Percentiles rank a stretch among this genome's conserved stretches.
phyloP scores from a whole-genome alignment of 2,113 vertebrate species.

The Nerophis ophidion region DNA sequence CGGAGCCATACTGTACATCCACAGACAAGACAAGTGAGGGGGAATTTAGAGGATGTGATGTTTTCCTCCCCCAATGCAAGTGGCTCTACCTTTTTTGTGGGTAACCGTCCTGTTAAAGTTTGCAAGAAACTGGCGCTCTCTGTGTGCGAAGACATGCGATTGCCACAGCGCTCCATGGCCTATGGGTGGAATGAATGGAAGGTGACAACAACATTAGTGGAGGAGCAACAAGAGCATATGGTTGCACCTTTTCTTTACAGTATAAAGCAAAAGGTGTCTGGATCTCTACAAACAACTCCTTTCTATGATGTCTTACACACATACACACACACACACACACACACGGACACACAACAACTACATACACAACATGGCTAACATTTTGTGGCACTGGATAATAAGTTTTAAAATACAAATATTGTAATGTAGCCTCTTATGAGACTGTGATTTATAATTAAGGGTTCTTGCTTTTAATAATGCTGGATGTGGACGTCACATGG shows the following conservation, averaged over 20 bases:
- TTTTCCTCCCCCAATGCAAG: constrained; percentile 63
- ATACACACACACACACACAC: constrained; percentile 22
- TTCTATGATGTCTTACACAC: constrained; percentile 23
- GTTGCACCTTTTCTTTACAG: constrained; percentile 45
- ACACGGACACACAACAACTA: constrained; percentile 41
- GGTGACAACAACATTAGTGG: constrained; percentile 90
- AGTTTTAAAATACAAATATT: background rate
- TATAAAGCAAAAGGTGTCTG: constrained; percentile 41
- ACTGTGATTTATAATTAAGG: no score
- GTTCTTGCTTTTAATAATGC: no score
- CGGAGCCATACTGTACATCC: constrained; percentile 49
- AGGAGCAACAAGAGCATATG: constrained; percentile 63
- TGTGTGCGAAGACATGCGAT: constrained; percentile 99
- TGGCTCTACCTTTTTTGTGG: constrained; percentile 99
- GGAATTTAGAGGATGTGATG: constrained; percentile 43
- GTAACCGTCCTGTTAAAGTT: constrained; percentile 99
- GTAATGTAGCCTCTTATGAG: background rate
- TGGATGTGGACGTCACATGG: no score
- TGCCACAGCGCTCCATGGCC: constrained; percentile 99
- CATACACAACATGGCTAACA: constrained; percentile 36
- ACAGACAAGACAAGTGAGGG: constrained; percentile 65
- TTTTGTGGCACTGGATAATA: background rate
- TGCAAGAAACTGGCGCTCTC: constrained; percentile 99
- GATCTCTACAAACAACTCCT: constrained; percentile 23
- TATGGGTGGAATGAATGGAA: constrained; percentile 97